A percentile compares a stretch with the other conserved stretches of the same genome.
Evolutionary conservation across 2,797 vertebrate genomes (phyloP).

Genomic region (Falco biarmicus): DNA sequence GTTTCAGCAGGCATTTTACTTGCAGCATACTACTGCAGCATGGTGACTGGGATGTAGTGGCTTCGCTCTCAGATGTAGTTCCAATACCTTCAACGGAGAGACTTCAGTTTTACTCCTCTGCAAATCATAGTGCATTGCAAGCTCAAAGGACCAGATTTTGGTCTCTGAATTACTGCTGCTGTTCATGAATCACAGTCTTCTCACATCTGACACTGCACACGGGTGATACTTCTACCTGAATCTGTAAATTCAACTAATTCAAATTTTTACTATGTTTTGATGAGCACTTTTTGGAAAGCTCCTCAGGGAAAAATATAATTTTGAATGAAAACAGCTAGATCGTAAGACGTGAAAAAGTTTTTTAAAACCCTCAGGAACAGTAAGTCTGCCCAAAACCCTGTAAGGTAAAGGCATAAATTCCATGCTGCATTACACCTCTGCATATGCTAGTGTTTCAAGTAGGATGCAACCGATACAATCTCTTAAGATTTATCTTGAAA

Average conservation of each 20-base stretch:
- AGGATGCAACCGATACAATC: neutral
- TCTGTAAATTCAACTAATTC: neutral
- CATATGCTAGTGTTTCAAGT: neutral
- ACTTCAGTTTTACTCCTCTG: neutral
- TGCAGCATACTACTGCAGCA: neutral
- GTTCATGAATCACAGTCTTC: neutral
- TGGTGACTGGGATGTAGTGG: neutral
- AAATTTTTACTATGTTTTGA: neutral
- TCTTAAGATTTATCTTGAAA: neutral
- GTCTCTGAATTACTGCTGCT: neutral
- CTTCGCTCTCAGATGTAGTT: conserved; percentile 7
- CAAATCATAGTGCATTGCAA: neutral
- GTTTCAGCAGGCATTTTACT: neutral
- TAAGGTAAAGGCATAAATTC: neutral
- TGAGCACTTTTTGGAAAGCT: neutral
- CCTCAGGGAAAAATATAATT: neutral
- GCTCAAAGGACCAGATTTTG: conserved; percentile 12
- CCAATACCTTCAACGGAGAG: neutral
- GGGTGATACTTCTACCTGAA: neutral
- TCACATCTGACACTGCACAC: neutral
- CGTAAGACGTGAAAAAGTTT: neutral
- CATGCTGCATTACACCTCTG: neutral
- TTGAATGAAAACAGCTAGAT: neutral
- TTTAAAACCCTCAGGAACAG: neutral
- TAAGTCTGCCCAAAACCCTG: neutral